Evolutionary conservation across 2,888 invertebrate genomes (phyloP).

Genomic region (Congeria kusceri): DNA sequence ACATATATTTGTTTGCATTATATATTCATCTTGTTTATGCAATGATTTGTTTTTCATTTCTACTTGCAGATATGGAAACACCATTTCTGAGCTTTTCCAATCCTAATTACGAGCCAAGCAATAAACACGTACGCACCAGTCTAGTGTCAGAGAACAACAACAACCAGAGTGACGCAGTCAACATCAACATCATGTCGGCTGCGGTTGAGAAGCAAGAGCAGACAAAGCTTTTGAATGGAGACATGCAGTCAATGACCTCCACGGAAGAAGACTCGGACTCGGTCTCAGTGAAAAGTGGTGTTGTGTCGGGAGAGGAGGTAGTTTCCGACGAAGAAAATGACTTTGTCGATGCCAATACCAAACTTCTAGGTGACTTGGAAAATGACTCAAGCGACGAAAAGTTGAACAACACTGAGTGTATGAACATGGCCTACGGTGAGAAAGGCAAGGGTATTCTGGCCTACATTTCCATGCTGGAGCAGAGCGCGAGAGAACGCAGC

Average conservation of each 20-base stretch:
- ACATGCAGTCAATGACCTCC: slow-evolving; percentile 55
- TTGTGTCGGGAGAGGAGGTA: slow-evolving; percentile 41
- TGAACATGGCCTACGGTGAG: slow-evolving; percentile 54
- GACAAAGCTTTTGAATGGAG: slow-evolving; percentile 48
- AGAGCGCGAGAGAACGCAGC: slow-evolving; percentile 74
- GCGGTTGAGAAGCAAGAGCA: slow-evolving; percentile 62
- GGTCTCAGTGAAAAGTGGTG: slow-evolving; percentile 54
- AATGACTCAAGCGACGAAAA: slow-evolving; percentile 52
- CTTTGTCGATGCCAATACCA: slow-evolving; percentile 63
- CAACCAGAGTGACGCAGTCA: slow-evolving; percentile 48
- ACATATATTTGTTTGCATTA: too few species aligned
- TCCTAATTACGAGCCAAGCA: slow-evolving; percentile 92
- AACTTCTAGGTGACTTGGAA: slow-evolving; percentile 51
- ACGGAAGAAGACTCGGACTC: slow-evolving; percentile 59
- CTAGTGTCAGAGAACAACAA: slow-evolving; percentile 1
- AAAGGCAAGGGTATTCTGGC: slow-evolving; percentile 81
- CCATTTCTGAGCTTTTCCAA: slow-evolving; percentile 93
- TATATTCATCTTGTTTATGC: too few species aligned
- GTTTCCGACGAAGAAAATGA: slow-evolving; percentile 73
- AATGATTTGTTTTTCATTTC: slow-evolving; percentile 41
- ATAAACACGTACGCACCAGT: slow-evolving; percentile 56
- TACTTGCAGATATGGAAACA: slow-evolving; percentile 93
- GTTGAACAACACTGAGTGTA: slow-evolving; percentile 63
- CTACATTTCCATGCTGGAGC: slow-evolving; percentile 83
- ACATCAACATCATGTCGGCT: slow-evolving; percentile 68